Percentiles rank a stretch among this genome's conserved stretches.
Evolutionary conservation across 2,888 invertebrate species (phyloP).

Genomic region (Phengaris arion): DNA sequence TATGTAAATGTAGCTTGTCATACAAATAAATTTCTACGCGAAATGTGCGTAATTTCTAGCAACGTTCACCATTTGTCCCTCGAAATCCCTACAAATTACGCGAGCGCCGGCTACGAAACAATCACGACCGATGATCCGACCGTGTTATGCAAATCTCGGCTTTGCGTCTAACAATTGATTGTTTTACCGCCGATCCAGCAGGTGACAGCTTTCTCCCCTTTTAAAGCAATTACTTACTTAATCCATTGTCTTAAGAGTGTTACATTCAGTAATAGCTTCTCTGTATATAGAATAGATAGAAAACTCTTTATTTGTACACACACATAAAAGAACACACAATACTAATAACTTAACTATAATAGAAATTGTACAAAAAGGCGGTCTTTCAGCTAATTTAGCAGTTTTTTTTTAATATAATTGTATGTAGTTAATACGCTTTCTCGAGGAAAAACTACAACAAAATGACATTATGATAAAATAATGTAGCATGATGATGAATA

Average conservation of each 20-base stretch:
- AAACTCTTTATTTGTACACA: not conserved
- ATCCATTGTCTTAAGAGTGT: not conserved
- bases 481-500: not conserved
- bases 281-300: not conserved
- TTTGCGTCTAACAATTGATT: slow-evolving; percentile 66
- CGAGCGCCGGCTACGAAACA: slow-evolving; percentile 67
- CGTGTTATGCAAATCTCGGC: slow-evolving; percentile 74
- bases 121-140: slow-evolving; percentile 69
- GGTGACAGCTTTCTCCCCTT: slow-evolving; percentile 21
- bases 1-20: slow-evolving; percentile 2
- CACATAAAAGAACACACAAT: not conserved
- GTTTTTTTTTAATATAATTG: too few relatives aligned
- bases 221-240: not conserved
- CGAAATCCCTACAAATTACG: slow-evolving; percentile 71
- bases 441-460: not conserved
- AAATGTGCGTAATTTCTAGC: slow-evolving; percentile 40
- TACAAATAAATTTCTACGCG: slow-evolving; percentile 30
- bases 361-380: too few relatives aligned
- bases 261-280: not conserved
- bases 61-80: slow-evolving; percentile 62
- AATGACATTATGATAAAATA: not conserved
- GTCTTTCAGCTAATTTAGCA: too few relatives aligned
- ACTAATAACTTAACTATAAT: too few relatives aligned
- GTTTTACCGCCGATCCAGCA: slow-evolving; percentile 51
- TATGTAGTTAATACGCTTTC: not conserved